Evolutionary conservation across 1,140 invertebrate genomes (phyloP).

Genomic region (Eriocheir sinensis): DNA sequence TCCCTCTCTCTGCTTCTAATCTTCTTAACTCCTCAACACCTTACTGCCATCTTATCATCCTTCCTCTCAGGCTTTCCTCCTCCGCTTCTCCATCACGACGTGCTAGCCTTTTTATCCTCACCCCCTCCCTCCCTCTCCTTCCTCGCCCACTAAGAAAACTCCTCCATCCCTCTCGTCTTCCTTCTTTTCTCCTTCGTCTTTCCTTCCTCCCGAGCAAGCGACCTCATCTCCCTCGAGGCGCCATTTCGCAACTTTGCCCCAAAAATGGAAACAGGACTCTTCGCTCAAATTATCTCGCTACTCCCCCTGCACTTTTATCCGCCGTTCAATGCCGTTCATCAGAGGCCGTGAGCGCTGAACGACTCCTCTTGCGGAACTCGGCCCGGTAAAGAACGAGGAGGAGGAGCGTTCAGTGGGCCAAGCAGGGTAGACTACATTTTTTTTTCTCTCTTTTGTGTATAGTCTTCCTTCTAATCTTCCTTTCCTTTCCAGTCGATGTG

Average conservation of each 20-base stretch:
- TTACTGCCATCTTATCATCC: not conserved
- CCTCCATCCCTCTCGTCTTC: not conserved
- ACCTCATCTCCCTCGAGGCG: not conserved
- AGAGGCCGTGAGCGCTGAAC: not conserved
- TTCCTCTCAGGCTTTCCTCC: not conserved
- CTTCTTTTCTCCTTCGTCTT: not conserved
- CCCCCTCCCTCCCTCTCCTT: not conserved
- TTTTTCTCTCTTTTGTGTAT: not conserved
- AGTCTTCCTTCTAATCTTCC: not conserved
- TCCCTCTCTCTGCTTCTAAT: not conserved
- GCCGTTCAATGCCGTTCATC: not conserved
- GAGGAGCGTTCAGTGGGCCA: not conserved
- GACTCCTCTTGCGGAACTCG: not conserved
- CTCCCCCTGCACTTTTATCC: not conserved
- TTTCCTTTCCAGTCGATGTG: not conserved
- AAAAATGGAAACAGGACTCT: conserved; percentile 14
- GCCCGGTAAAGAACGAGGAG: too few species aligned
- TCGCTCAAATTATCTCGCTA: conserved; percentile 24
- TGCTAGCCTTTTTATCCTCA: not conserved
- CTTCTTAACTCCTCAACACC: not conserved
- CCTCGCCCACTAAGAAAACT: too few species aligned
- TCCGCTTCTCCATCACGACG: not conserved
- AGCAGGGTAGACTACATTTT: not conserved
- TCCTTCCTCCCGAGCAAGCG: not conserved
- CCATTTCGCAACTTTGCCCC: not conserved